A percentile compares a stretch with the other conserved stretches of the same genome.
phyloP scores from a whole-genome alignment of 2,888 invertebrate species.

The Prenolepis imparis region DNA sequence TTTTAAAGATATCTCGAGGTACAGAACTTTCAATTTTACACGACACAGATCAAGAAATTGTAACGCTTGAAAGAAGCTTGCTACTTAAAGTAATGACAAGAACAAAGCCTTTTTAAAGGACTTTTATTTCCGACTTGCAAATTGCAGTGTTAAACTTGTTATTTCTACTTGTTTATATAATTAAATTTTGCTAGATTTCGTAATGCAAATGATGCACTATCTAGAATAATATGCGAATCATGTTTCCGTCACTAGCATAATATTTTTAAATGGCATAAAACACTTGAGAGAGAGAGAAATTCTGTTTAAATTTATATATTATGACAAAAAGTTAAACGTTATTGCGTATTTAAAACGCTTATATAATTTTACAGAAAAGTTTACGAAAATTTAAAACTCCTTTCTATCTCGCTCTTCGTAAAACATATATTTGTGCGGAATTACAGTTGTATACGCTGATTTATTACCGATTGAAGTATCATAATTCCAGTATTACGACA shows the following conservation, averaged over 20 bases:
- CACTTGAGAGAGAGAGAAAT: background rate
- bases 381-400: background rate
- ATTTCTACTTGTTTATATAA: background rate
- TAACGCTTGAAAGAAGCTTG: background rate
- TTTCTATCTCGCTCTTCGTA: background rate
- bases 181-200: background rate
- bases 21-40: constrained; percentile 15
- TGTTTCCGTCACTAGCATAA: background rate
- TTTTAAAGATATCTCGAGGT: constrained; percentile 18
- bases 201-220: background rate
- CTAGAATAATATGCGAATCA: too few relatives aligned
- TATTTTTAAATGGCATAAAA: background rate
- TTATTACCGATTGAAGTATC: background rate
- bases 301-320: background rate
- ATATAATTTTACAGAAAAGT: background rate
- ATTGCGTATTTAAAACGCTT: background rate
- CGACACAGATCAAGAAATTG: background rate
- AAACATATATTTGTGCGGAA: constrained; percentile 21
- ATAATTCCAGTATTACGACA: constrained; percentile 3
- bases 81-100: constrained; percentile 2
- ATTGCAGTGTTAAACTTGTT: background rate
- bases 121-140: background rate
- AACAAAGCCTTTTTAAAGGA: background rate
- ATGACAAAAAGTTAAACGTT: background rate
- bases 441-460: background rate